Conservation (phyloP, 2,113 vertebrate species). For the Gambusia holbrooki region DNA sequence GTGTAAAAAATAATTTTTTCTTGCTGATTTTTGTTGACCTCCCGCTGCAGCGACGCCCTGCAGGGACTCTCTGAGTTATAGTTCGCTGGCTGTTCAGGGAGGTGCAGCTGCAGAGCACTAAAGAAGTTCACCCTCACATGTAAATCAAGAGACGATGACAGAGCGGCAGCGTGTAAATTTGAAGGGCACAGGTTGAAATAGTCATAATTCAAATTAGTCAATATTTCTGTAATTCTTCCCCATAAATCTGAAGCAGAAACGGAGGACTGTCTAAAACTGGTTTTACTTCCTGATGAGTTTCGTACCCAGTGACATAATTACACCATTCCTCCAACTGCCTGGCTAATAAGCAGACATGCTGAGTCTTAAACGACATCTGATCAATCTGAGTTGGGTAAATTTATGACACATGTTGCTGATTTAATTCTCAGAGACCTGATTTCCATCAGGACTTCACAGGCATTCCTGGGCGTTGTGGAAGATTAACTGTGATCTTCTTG, state of each 20-base stretch:
- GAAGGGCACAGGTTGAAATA: too few relatives aligned
- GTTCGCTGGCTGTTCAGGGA: not conserved
- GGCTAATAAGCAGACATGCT: not conserved
- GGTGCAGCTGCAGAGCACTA: not conserved
- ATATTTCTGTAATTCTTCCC: too few relatives aligned
- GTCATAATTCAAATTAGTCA: too few relatives aligned
- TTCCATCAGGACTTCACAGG: conserved; percentile 8
- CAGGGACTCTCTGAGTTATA: not conserved
- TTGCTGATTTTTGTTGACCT: not conserved
- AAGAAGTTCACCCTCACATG: not conserved
- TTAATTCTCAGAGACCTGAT: not conserved
- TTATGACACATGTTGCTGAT: not conserved
- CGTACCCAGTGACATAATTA: not conserved
- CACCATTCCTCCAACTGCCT: not conserved
- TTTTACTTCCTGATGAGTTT: not conserved
- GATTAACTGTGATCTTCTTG: not conserved
- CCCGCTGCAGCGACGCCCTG: not conserved
- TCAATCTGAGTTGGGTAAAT: not conserved
- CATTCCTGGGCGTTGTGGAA: not conserved
- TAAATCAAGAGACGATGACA: not conserved
- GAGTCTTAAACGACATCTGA: not conserved
- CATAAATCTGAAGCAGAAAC: not conserved
- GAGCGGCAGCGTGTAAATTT: not conserved
- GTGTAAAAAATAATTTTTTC: not conserved
- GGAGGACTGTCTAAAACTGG: not conserved